phyloP scores from a whole-genome alignment of 2,797 vertebrate genomes.

The Sandelia bainsii region DNA sequence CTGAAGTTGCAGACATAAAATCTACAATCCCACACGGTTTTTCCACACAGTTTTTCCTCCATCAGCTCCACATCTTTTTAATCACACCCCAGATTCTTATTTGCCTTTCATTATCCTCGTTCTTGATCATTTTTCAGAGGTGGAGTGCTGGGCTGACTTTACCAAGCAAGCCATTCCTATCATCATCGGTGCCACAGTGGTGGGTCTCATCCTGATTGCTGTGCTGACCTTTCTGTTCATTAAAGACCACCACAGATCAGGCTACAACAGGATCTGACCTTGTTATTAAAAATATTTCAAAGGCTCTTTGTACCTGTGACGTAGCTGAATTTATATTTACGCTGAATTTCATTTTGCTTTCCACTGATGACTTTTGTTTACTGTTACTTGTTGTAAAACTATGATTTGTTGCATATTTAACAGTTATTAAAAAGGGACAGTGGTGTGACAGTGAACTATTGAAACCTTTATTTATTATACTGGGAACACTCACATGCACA shows the following conservation, averaged over 20 bases:
- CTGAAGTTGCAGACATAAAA: too few relatives aligned
- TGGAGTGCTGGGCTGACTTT: constrained; percentile 88
- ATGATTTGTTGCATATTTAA: neutral
- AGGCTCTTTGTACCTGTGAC: neutral
- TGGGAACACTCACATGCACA: too few relatives aligned
- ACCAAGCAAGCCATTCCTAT: constrained; percentile 81
- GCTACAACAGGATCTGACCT: constrained; percentile 86
- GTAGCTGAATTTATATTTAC: neutral
- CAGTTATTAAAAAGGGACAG: neutral
- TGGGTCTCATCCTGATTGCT: constrained; percentile 82
- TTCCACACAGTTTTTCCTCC: neutral
- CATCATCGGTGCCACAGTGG: constrained; percentile 77
- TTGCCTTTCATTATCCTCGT: neutral
- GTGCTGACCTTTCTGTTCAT: constrained; percentile 82
- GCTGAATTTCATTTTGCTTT: neutral
- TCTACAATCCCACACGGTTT: neutral
- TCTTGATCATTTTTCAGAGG: constrained; percentile 78
- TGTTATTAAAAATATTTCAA: neutral
- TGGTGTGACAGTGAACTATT: too few relatives aligned
- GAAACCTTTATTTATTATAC: neutral
- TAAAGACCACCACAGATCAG: constrained; percentile 78
- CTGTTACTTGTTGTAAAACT: neutral
- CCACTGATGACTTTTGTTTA: neutral
- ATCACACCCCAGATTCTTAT: neutral
- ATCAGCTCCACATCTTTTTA: neutral